Base-by-base conservation (phyloP, 2,113 vertebrate genomes). In the Pycnonotus jocosus region DNA sequence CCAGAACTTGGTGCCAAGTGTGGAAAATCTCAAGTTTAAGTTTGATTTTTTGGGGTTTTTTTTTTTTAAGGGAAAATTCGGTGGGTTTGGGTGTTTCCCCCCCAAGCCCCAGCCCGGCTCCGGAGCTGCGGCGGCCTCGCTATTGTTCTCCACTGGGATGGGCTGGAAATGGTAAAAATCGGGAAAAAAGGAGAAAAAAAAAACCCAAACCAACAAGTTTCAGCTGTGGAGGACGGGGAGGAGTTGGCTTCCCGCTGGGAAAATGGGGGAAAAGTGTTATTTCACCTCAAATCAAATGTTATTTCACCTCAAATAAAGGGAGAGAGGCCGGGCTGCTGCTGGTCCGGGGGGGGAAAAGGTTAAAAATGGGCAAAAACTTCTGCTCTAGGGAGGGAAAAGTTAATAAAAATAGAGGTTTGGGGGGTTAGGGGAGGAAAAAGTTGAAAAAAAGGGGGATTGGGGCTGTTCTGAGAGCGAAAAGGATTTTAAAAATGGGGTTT, bases 271-370 rank as follows among this genome's bases (percentile, higher is more conserved):
- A 60, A 91, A 91, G 7, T 5, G 37, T 2, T 5, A n/a, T 37
- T 86, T 79, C 53, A 86, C 51, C 89, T 60, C 30, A 66, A 60
- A 79, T 35, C n/a, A n/a, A n/a, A n/a, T n/a, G n/a, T n/a, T n/a
- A n/a, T n/a, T n/a, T n/a, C n/a, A n/a, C n/a, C n/a, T n/a, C n/a
- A n/a, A n/a, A n/a, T n/a, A n/a, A n/a, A n/a, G 4, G 21, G 45
- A 45, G 18, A 8, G 28, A n/a, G n/a, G 28, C 28, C 2, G 5
- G 7, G 21, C 24, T 58, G 60, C 44, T 6, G 14, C 64, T 23
- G 79, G 10, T 20, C 28, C 12, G 3, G 44, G 57, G 58, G 11
- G 51, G 12, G 4, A 11, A 17, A 69, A 48, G 31, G 31, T 24
- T 20, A 30, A 71, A 83, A 76, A 66, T 3, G 71, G 21, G 44